Base-by-base conservation (phyloP, 1,140 invertebrate species). In the Leptonema lineaticorne region DNA sequence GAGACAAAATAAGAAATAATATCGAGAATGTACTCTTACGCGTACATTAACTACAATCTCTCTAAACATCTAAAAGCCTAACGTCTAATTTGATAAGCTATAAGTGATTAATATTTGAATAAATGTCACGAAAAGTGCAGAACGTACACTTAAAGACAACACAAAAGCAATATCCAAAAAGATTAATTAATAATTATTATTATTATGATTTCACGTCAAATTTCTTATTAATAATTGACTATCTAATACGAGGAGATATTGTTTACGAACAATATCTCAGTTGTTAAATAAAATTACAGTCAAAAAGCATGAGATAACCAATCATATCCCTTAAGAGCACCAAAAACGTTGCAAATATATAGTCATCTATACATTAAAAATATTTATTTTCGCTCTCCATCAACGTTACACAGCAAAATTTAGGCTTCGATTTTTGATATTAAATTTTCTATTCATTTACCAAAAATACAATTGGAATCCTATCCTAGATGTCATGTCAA, bases 11-110 rank as follows among this genome's bases (percentile, higher is more conserved):
- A 59, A 48, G 41, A n/a, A 57, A n/a, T 65, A 57, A 69, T 56
- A 72, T 56, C 50, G 27, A 63, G 63, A 66, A 69, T 68, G 62
- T 63, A 65, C 65, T 68, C 67, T 64, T 67, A 67, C 37, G 60
- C 64, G 65, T 72, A 69, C 60, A 46, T 72, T 18, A 69, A 68
- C 68, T 73, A 73, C 62, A 63, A 69, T 73, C 64, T 68, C n/a
- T 69, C 71, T 73, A 73, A 73, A 69, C 70, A 72, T 67, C 70
- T 72, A 72, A 68, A 72, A 69, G 66, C 63, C 67, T 67, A 69
- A 73, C 66, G 26, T 66, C 71, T 73, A 73, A 60, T 65, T n/a
- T 73, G 59, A 58, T 72, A 69, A 67, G 65, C 68, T 58, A 71
- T 71, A 71, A n/a, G 48, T 66, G 67, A 71, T 67, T 70, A 56